phyloP scores from a whole-genome alignment of 2,888 invertebrate genomes.

The Pterobdella sp. region DNA sequence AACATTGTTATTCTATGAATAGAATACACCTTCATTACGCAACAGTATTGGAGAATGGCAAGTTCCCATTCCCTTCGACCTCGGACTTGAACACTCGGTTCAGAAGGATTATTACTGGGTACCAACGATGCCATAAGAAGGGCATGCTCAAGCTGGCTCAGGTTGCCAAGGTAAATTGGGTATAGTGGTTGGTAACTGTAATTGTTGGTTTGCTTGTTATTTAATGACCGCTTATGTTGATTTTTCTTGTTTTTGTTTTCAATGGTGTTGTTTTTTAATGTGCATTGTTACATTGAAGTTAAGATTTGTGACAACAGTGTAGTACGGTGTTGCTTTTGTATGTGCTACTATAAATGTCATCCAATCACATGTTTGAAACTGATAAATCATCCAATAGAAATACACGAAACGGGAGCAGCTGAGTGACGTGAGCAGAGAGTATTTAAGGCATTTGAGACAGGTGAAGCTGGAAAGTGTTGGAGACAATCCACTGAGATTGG shows the following conservation, averaged over 20 bases:
- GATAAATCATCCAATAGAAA: slow-evolving; percentile 15
- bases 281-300: neutral
- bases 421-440: slow-evolving; percentile 25
- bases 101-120: slow-evolving; percentile 84
- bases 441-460: slow-evolving; percentile 28
- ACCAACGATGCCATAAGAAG: slow-evolving; percentile 85
- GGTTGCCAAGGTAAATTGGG: slow-evolving; percentile 52
- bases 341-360: too few species aligned
- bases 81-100: slow-evolving; percentile 89
- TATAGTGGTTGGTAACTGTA: neutral
- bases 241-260: neutral
- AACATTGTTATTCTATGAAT: neutral
- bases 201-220: neutral
- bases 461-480: slow-evolving; percentile 32
- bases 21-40: neutral
- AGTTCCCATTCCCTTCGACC: slow-evolving; percentile 49
- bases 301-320: too few species aligned
- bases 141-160: slow-evolving; percentile 60
- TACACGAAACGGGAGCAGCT: slow-evolving; percentile 31
- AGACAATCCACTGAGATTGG: slow-evolving; percentile 30
- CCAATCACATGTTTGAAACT: neutral
- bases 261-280: neutral
- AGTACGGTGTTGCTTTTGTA: too few species aligned
- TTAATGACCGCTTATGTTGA: neutral
- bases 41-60: slow-evolving; percentile 40